phyloP scores from a whole-genome alignment of 2,113 vertebrate species.

The Heterochromis multidens region DNA sequence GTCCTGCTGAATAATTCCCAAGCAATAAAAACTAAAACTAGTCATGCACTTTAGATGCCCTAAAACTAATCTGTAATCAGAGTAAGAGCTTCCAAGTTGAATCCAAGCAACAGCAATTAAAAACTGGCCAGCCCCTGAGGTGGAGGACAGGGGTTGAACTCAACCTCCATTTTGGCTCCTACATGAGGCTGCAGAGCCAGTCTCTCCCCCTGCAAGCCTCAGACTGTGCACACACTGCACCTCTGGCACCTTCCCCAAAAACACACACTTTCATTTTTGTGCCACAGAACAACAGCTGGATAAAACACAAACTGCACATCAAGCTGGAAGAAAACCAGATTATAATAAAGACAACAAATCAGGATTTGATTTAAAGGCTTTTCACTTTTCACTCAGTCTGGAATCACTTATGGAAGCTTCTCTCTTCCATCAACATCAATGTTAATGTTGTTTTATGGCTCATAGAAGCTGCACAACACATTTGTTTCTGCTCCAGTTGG shows the following conservation, averaged over 20 bases:
- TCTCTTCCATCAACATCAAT: not conserved
- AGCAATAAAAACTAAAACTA: not conserved
- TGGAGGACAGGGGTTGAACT: not conserved
- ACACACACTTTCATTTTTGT: not conserved
- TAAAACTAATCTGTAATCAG: not conserved
- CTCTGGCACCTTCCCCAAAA: not conserved
- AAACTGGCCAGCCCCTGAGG: not conserved
- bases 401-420: not conserved
- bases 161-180: slow-evolving; percentile 6
- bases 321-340: not conserved
- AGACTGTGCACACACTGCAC: not conserved
- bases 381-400: not conserved
- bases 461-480: not conserved
- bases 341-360: not conserved
- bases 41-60: not conserved
- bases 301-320: not conserved
- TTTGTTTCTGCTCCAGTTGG: not conserved
- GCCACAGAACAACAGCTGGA: not conserved
- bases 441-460: not conserved
- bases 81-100: not conserved
- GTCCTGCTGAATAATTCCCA: not conserved
- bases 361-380: not conserved
- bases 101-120: not conserved
- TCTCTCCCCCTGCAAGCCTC: not conserved
- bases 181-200: not conserved